Conservation (phyloP, 2,797 vertebrate genomes). For the Rhinogobio ventralis region DNA sequence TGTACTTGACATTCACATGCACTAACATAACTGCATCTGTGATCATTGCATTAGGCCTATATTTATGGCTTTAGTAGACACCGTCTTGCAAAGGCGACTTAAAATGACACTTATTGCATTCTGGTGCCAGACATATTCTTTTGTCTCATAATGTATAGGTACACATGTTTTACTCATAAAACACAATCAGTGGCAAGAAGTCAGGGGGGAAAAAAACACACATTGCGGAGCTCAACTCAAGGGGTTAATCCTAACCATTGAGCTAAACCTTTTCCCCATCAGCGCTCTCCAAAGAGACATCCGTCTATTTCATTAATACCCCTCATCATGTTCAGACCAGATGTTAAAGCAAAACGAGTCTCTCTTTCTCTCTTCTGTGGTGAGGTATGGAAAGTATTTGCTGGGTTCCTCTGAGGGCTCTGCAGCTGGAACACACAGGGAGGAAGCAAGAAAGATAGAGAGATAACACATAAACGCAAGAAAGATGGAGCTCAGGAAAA, state of each 20-base stretch:
- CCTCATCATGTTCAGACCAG: slow-evolving; percentile 67
- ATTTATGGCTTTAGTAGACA: neutral
- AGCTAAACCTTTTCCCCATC: slow-evolving; percentile 44
- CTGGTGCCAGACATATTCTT: neutral
- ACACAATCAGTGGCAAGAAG: slow-evolving; percentile 29
- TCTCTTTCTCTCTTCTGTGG: slow-evolving; percentile 54
- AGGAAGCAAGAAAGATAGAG: slow-evolving; percentile 46
- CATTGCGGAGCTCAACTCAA: neutral
- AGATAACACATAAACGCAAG: slow-evolving; percentile 56
- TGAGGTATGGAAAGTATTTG: slow-evolving; percentile 72
- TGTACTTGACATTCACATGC: neutral
- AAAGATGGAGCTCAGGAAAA: slow-evolving; percentile 49
- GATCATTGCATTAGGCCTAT: neutral
- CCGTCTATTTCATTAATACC: slow-evolving; percentile 50
- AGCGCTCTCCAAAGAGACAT: slow-evolving; percentile 46
- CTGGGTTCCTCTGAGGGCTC: slow-evolving; percentile 57
- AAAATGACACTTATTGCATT: neutral
- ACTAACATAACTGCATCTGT: slow-evolving; percentile 3
- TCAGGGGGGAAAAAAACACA: slow-evolving; percentile 5
- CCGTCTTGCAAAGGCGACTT: neutral
- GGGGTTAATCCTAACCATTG: slow-evolving; percentile 35
- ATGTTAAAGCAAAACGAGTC: slow-evolving; percentile 64
- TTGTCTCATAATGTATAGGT: neutral
- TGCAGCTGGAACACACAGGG: slow-evolving; percentile 70
- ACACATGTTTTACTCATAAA: slow-evolving; percentile 26